Evolutionary conservation across 1,140 invertebrate genomes (phyloP).

Genomic region (Holotrichia oblita): DNA sequence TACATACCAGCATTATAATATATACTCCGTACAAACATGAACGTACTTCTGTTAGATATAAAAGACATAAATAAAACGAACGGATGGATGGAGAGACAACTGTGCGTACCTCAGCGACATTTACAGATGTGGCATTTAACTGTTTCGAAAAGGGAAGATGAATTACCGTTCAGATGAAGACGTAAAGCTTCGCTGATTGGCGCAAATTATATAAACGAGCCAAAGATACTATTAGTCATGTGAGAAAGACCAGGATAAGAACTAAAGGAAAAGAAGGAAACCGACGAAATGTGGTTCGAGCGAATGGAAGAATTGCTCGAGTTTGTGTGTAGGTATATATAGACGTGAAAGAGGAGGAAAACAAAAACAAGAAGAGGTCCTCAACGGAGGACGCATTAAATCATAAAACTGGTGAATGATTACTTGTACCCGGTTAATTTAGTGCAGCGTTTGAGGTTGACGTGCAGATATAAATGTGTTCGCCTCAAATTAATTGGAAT

Average conservation of each 20-base stretch:
- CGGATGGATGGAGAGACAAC: slow-evolving; percentile 10
- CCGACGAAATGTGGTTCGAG: not conserved
- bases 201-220: slow-evolving; percentile 56
- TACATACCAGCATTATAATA: no score
- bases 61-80: slow-evolving; percentile 1
- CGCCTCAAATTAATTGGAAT: slow-evolving; percentile 46
- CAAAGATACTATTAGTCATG: slow-evolving; percentile 49
- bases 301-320: not conserved
- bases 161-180: slow-evolving; percentile 51
- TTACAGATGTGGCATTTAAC: slow-evolving; percentile 57
- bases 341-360: no score
- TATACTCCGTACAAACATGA: no score
- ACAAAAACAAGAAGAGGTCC: no score
- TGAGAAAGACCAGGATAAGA: not conserved
- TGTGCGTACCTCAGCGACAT: slow-evolving; percentile 44
- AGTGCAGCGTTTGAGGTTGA: slow-evolving; percentile 50
- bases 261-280: not conserved
- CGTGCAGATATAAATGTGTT: slow-evolving; percentile 51
- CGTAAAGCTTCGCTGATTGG: slow-evolving; percentile 53
- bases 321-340: not conserved
- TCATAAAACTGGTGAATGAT: slow-evolving; percentile 53
- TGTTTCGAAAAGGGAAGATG: slow-evolving; percentile 54
- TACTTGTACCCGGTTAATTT: slow-evolving; percentile 49
- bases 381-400: slow-evolving; percentile 43
- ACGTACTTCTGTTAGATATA: no score